Percentiles rank a stretch among this genome's conserved stretches.
phyloP scores from a whole-genome alignment of 35 echinoderm and acorn worm species.

The Ptychodera flava region DNA sequence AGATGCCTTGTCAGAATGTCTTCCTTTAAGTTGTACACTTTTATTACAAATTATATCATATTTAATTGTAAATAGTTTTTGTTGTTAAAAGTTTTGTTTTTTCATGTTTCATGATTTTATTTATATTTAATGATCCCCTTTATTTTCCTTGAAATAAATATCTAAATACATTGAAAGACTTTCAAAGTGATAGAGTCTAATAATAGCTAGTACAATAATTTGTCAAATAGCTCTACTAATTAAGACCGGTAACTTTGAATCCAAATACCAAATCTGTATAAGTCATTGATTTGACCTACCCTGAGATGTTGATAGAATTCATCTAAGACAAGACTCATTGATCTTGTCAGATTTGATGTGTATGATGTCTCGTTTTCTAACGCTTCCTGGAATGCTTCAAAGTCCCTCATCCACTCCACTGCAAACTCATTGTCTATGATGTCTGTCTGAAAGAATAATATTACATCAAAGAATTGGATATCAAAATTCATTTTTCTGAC shows the following conservation, averaged over 20 bases:
- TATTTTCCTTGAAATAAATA: background rate
- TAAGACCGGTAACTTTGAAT: background rate
- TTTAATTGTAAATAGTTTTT: too few relatives aligned
- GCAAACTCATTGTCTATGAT: conserved; percentile 84
- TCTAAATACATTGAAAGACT: background rate
- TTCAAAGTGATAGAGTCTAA: background rate
- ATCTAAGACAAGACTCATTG: conserved; percentile 90
- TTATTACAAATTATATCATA: too few relatives aligned
- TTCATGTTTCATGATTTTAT: background rate
- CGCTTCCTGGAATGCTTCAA: conserved; percentile 82
- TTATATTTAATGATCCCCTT: background rate
- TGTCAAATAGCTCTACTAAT: background rate
- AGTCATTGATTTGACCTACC: conserved; percentile 17
- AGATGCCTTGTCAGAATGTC: too few relatives aligned
- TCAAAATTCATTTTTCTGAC: too few relatives aligned
- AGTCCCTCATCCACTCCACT: conserved; percentile 89
- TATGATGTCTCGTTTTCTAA: conserved; percentile 83
- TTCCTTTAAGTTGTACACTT: too few relatives aligned
- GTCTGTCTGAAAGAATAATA: conserved; percentile 45
- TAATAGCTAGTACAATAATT: background rate
- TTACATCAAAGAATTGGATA: too few relatives aligned
- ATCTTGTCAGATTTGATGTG: conserved; percentile 81
- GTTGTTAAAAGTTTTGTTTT: too few relatives aligned
- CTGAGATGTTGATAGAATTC: conserved; percentile 88
- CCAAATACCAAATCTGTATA: background rate